Conservation (phyloP, 2,113 vertebrate species). For the Stictonetta naevosa region DNA sequence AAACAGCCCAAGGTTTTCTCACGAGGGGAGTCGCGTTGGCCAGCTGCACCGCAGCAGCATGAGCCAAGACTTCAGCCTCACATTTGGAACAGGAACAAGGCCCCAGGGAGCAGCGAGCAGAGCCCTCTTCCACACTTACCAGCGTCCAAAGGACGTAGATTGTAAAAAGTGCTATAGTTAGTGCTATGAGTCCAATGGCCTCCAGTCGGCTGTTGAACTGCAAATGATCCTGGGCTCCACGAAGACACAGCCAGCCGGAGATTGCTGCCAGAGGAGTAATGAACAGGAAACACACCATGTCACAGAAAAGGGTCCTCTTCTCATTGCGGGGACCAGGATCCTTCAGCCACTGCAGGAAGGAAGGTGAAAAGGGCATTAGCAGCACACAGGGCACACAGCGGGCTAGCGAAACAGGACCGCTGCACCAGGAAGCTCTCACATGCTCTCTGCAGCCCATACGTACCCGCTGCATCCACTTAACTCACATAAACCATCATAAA, state of each 20-base stretch:
- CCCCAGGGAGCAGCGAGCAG: neutral
- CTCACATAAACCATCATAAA: neutral
- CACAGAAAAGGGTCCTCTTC: constrained; percentile 94
- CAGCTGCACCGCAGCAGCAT: accelerated
- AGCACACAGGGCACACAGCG: accelerated
- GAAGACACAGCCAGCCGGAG: constrained; percentile 95
- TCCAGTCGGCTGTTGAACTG: constrained; percentile 94
- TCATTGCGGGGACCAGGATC: constrained; percentile 92
- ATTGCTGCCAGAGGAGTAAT: constrained; percentile 93
- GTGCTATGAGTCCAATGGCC: constrained; percentile 93
- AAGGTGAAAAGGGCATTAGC: neutral
- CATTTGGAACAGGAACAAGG: neutral
- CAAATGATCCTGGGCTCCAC: constrained; percentile 93
- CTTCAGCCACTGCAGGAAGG: constrained; percentile 86
- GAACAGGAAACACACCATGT: constrained; percentile 97
- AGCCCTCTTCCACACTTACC: constrained; percentile 77
- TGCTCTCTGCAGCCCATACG: accelerated
- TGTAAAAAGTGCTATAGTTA: constrained; percentile 96
- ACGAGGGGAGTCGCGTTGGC: neutral
- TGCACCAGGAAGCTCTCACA: accelerated
- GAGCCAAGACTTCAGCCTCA: neutral
- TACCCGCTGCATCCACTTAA: too few species aligned
- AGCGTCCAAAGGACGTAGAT: constrained; percentile 97
- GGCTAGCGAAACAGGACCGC: accelerated
- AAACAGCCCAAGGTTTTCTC: neutral